These are phyloP conservation scores for Cydia fagiglandana DNA, from an alignment of 1,140 invertebrate genomes.

Conservation along the genomic window DNA sequence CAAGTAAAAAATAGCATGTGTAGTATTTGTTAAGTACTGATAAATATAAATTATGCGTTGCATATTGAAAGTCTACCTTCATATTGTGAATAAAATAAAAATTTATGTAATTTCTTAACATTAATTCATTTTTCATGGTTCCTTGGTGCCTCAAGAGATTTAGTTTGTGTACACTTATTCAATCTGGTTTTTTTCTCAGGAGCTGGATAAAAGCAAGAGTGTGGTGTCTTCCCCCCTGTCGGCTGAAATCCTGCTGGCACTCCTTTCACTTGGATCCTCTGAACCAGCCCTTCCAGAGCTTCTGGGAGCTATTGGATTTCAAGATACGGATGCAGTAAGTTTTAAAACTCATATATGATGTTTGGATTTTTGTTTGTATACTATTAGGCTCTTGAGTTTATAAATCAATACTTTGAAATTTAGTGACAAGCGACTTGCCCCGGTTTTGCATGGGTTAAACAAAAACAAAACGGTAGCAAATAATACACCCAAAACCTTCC, in stretches of 20 bases:
- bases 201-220: slow-evolving; percentile 63
- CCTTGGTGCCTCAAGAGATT: too few species aligned
- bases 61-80: neutral
- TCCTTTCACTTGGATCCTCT: slow-evolving; percentile 59
- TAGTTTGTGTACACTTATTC: slow-evolving; percentile 19
- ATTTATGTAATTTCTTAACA: slow-evolving; percentile 18
- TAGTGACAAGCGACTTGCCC: neutral
- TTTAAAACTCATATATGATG: neutral
- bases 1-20: neutral
- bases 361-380: too few species aligned
- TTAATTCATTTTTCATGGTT: slow-evolving; percentile 30
- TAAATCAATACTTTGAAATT: too few species aligned
- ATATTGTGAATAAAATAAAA: neutral
- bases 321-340: slow-evolving; percentile 63
- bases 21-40: neutral
- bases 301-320: slow-evolving; percentile 54
- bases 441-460: too few species aligned
- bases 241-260: slow-evolving; percentile 64
- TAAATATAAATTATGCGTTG: neutral
- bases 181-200: slow-evolving; percentile 47
- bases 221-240: slow-evolving; percentile 68
- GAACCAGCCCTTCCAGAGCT: slow-evolving; percentile 59
- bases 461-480: too few species aligned
- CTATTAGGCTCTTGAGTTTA: neutral
- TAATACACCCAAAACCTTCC: too few species aligned